Conservation (phyloP, 2,888 invertebrate species). For the Epinotia nisella region DNA sequence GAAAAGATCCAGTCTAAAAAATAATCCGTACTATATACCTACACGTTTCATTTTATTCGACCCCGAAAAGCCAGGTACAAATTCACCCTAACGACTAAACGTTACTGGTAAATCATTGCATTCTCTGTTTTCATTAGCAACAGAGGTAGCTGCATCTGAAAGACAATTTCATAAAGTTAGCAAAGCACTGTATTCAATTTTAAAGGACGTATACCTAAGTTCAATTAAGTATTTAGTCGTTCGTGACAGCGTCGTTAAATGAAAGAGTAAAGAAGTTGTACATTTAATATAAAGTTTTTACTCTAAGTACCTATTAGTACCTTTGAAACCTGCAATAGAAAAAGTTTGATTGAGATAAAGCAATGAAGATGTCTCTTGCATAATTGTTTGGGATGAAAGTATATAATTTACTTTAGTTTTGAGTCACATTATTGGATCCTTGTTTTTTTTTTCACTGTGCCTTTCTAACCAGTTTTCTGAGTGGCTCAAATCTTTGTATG, state of each 20-base stretch:
- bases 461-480: too few species aligned
- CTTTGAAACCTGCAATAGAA: neutral
- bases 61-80: too few species aligned
- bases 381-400: neutral
- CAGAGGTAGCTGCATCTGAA: neutral
- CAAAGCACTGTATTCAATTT: neutral
- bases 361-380: neutral
- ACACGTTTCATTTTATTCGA: too few species aligned
- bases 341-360: neutral
- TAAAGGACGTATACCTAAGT: neutral
- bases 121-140: neutral
- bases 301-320: neutral
- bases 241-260: conserved; percentile 10
- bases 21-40: too few species aligned
- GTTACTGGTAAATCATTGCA: too few species aligned
- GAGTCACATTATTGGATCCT: too few species aligned
- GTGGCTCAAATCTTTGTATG: too few species aligned
- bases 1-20: too few species aligned
- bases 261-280: conserved; percentile 19
- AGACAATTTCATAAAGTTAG: conserved; percentile 8
- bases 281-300: conserved; percentile 18
- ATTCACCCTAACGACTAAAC: too few species aligned
- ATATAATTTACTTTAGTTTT: too few species aligned
- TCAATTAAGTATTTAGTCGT: conserved; percentile 11
- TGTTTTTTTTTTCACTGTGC: too few species aligned